Base-by-base conservation (phyloP, 2,113 vertebrate species). In the Coturnix japonica region DNA sequence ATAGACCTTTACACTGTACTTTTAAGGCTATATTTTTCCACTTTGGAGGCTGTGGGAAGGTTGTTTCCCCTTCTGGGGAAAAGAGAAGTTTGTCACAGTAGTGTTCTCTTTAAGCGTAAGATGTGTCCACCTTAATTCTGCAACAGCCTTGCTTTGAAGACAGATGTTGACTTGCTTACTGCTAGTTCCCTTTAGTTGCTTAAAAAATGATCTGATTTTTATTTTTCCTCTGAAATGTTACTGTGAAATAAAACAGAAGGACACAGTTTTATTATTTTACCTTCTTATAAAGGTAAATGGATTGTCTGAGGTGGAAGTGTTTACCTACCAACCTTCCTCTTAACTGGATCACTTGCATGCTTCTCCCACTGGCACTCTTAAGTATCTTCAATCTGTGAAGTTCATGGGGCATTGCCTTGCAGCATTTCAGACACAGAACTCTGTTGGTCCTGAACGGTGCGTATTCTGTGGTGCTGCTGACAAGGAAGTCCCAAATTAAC, bases 321-420 rank as follows among this genome's bases (percentile, higher is more conserved):
- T 43, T 59, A 13, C 21, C 9, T 81, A 31, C 41, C 47, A 12
- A 43, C 21, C n/a, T 69, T 35, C 4, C 9, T 51, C 65, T 11
- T 35, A 31, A 7, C 0, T 0, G 51, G 37, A 13, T 49, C 0
- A 1, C 31, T 16, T 3, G 3, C 46, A 5, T 0, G 0, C 7
- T 22, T 54, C 31, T 88, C 17, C 19, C 8, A 33, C 26, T 22
- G 54, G 17, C 5, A 4, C 10, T 30, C 41, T 59, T 6, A 5
- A 30, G 33, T 37, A 47, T 13, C 28, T 41, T n/a, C 22, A 9
- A 8, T 28, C 5, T 66, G 44, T 4, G 0, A n/a, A 19, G 14
- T 13, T 16, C 8, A 6, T 30, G 31, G 35, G 31, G 7, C 17
- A 0, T 31, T 37, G 37, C 1, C 1, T 4, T 6, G 16, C 3